Evolutionary conservation across 2,797 vertebrate species (phyloP).

Genomic region (Esox lucius): DNA sequence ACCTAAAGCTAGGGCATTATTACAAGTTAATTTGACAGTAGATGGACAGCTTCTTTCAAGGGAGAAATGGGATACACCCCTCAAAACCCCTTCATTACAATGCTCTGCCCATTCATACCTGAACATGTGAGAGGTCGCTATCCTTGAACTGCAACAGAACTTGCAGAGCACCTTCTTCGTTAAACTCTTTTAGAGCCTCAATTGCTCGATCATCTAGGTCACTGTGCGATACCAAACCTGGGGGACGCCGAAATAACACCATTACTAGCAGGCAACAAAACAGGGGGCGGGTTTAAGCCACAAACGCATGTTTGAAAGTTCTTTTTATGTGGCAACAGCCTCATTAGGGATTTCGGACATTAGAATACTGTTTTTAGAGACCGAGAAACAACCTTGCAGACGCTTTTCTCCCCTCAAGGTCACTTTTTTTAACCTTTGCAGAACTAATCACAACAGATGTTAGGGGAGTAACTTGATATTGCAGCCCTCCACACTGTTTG

Average conservation of each 20-base stretch:
- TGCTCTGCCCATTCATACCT: slow-evolving; percentile 72
- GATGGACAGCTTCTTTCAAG: background rate
- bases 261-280: background rate
- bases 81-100: background rate
- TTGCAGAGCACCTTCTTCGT: slow-evolving; percentile 94
- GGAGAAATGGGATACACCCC: background rate
- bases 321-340: background rate
- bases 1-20: too few relatives aligned
- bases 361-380: background rate
- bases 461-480: slow-evolving; percentile 67
- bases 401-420: background rate
- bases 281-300: background rate
- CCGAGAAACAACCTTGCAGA: background rate
- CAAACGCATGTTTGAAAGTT: background rate
- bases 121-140: slow-evolving; percentile 97
- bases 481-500: slow-evolving; percentile 55
- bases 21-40: too few relatives aligned
- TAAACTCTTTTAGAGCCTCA: slow-evolving; percentile 97
- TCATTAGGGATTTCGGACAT: background rate
- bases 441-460: slow-evolving; percentile 75
- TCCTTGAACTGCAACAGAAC: slow-evolving; percentile 98
- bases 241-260: background rate
- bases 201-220: slow-evolving; percentile 97
- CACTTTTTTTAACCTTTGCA: slow-evolving; percentile 51
- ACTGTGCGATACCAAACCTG: slow-evolving; percentile 94